A percentile compares a stretch with the other conserved stretches of the same genome.
Evolutionary conservation across 2,797 vertebrate species (phyloP).

Genomic region (Todus mexicanus): DNA sequence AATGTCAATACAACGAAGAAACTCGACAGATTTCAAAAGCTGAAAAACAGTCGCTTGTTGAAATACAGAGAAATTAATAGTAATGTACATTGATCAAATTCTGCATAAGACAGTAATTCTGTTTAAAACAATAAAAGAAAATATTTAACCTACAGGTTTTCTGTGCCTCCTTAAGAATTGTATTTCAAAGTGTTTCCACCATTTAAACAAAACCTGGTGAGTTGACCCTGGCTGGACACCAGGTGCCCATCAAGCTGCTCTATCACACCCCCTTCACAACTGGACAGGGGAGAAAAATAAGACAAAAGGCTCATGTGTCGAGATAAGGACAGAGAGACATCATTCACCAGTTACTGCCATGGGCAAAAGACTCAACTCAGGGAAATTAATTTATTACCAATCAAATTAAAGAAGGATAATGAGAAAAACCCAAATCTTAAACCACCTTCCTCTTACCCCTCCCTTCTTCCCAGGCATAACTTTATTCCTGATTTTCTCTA

Average conservation of each 20-base stretch:
- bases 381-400: background rate
- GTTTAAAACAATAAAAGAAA: background rate
- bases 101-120: background rate
- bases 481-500: background rate
- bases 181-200: background rate
- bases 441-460: background rate
- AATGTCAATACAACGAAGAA: background rate
- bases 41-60: background rate
- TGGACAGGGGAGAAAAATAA: background rate
- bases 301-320: accelerated
- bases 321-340: background rate
- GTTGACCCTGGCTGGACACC: background rate
- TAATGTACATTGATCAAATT: accelerated
- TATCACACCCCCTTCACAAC: background rate
- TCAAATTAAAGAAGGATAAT: background rate
- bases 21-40: background rate
- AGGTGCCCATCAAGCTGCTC: background rate
- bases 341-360: background rate
- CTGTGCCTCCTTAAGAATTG: background rate
- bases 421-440: background rate
- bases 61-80: background rate
- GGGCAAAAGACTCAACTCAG: background rate
- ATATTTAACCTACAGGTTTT: background rate
- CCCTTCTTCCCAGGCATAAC: background rate
- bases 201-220: background rate